phyloP scores from a whole-genome alignment of 2,888 invertebrate species.

The Calameuta filiformis region DNA sequence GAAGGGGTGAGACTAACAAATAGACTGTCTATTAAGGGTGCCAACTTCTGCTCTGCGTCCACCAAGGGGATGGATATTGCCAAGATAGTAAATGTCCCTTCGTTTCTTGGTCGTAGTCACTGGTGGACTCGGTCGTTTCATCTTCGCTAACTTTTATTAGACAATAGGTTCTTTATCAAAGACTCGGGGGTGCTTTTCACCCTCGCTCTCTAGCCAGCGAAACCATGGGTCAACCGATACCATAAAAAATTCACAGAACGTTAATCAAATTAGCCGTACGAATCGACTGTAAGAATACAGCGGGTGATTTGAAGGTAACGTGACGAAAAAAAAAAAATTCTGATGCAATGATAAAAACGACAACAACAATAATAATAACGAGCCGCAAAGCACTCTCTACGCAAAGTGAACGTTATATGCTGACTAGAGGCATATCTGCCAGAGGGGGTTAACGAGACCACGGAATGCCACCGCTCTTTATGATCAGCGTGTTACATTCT shows the following conservation, averaged over 20 bases:
- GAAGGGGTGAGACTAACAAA: constrained; percentile 14
- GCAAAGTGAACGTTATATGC: constrained; percentile 12
- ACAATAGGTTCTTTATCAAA: constrained; percentile 25
- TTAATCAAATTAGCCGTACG: not conserved
- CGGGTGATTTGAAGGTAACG: not conserved
- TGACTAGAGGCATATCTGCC: constrained; percentile 37
- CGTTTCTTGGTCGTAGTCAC: constrained; percentile 20
- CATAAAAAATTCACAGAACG: not conserved
- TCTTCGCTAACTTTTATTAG: constrained; percentile 26
- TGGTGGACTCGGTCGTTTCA: constrained; percentile 11
- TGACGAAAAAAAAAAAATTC: not conserved
- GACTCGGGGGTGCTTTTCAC: not conserved
- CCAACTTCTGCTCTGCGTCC: constrained; percentile 18
- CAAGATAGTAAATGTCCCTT: constrained; percentile 21
- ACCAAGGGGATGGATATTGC: constrained; percentile 21
- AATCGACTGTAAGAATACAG: not conserved
- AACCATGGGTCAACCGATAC: not conserved
- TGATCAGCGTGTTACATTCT: constrained; percentile 34
- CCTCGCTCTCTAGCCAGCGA: not conserved
- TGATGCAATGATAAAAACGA: constrained; percentile 19
- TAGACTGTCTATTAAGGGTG: constrained; percentile 20
- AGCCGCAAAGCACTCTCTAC: constrained; percentile 38
- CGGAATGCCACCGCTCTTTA: constrained; percentile 41
- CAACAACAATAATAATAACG: constrained; percentile 42
- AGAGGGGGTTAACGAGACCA: constrained; percentile 45